phyloP scores from a whole-genome alignment of 2,113 vertebrate genomes.

The Mus musculus region GRCm39 chr6:111447001-111447500 shows the following conservation, averaged over 20 bases:
- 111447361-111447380: not conserved
- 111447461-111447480: not conserved
- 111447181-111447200: not conserved
- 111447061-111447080: not conserved
- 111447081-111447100: not conserved
- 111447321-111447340: not conserved
- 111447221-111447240: not conserved
- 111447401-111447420: not conserved
- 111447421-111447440: constrained; percentile 11
- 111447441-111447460: not conserved
- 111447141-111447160: not conserved
- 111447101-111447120: not conserved
- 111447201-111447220: constrained; percentile 7
- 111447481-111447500: no score
- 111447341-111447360: not conserved
- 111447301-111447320: not conserved
- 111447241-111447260: not conserved
- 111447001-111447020: not conserved
- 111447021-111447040: not conserved
- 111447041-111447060: not conserved
- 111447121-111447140: not conserved
- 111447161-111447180: not conserved
- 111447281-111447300: not conserved
- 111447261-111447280: constrained; percentile 6
- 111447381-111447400: not conserved